Percentiles rank a stretch among this genome's conserved stretches.
phyloP scores from a whole-genome alignment of 2,113 vertebrate genomes.

The Labeo catla region DNA sequence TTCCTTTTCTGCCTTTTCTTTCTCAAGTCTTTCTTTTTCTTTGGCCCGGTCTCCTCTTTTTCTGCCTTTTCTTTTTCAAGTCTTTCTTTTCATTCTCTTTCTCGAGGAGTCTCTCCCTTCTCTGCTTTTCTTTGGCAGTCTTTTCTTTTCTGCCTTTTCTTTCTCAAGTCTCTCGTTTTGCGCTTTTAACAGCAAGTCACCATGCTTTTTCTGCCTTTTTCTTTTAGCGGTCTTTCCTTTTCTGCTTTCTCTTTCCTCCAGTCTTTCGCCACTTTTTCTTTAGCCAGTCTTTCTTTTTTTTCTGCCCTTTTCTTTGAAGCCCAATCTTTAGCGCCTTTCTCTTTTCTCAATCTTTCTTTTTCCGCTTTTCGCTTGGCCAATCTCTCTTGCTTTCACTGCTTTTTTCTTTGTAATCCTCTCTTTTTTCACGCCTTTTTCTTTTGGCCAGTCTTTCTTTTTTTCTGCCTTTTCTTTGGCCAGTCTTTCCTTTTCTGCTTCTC shows the following conservation, averaged over 20 bases:
- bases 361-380: slow-evolving; percentile 50
- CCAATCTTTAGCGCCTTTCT: slow-evolving; percentile 52
- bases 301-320: slow-evolving; percentile 36
- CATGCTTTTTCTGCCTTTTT: too few relatives aligned
- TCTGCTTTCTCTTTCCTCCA: too few relatives aligned
- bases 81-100: too few relatives aligned
- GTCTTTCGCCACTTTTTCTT: too few relatives aligned
- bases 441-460: slow-evolving; percentile 46
- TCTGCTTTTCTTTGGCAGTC: too few relatives aligned
- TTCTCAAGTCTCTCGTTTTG: too few relatives aligned
- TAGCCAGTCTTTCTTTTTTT: neutral
- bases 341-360: slow-evolving; percentile 74
- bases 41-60: too few relatives aligned
- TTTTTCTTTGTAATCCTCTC: slow-evolving; percentile 26
- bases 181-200: neutral
- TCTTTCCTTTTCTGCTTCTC: slow-evolving; percentile 68
- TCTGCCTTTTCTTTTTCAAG: too few relatives aligned
- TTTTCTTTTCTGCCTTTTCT: too few relatives aligned
- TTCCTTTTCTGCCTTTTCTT: too few relatives aligned
- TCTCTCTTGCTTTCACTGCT: slow-evolving; percentile 70
- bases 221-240: neutral
- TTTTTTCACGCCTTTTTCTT: slow-evolving; percentile 32
- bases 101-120: too few relatives aligned
- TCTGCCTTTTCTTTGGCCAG: slow-evolving; percentile 48
- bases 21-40: too few relatives aligned